A percentile compares a stretch with the other conserved stretches of the same genome.
These are phyloP conservation scores for Caenorhabditis japonica DNA, from an alignment of 2,888 invertebrate genomes.

Conservation along the genomic window DNA sequence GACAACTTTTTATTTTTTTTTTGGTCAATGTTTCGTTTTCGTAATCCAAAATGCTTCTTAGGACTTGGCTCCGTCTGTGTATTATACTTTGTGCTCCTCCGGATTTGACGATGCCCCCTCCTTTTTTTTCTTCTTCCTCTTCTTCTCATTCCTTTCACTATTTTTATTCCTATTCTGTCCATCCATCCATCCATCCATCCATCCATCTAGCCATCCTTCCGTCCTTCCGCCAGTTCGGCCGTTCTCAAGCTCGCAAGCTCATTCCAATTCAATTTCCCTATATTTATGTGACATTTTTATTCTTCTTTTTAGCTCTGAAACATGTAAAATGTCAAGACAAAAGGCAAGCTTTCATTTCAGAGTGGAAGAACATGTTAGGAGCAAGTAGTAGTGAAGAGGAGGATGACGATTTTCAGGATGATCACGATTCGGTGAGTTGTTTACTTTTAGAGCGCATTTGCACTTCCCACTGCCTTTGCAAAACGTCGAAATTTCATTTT, in stretches of 20 bases:
- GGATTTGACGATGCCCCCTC: not conserved
- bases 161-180: slow-evolving; percentile 35
- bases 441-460: slow-evolving; percentile 6
- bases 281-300: slow-evolving; percentile 16
- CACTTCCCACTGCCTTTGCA: too few relatives aligned
- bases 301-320: not conserved
- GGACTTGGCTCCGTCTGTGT: slow-evolving; percentile 37
- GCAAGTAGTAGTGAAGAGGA: slow-evolving; percentile 78
- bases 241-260: slow-evolving; percentile 30
- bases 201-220: slow-evolving; percentile 21
- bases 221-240: slow-evolving; percentile 15
- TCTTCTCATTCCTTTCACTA: slow-evolving; percentile 21
- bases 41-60: not conserved
- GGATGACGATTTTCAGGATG: slow-evolving; percentile 74
- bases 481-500: slow-evolving; percentile 14
- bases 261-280: slow-evolving; percentile 34
- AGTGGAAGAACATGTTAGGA: slow-evolving; percentile 74
- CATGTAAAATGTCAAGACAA: too few relatives aligned
- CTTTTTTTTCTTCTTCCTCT: slow-evolving; percentile 3
- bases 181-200: too few relatives aligned
- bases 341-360: slow-evolving; percentile 29
- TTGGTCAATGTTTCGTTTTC: slow-evolving; percentile 8
- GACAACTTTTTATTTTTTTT: slow-evolving; percentile 1
- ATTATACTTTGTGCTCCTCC: slow-evolving; percentile 12
- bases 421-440: slow-evolving; percentile 64